Base-by-base conservation (phyloP, 2,888 invertebrate species). In the Pristionchus maxplancki region DNA sequence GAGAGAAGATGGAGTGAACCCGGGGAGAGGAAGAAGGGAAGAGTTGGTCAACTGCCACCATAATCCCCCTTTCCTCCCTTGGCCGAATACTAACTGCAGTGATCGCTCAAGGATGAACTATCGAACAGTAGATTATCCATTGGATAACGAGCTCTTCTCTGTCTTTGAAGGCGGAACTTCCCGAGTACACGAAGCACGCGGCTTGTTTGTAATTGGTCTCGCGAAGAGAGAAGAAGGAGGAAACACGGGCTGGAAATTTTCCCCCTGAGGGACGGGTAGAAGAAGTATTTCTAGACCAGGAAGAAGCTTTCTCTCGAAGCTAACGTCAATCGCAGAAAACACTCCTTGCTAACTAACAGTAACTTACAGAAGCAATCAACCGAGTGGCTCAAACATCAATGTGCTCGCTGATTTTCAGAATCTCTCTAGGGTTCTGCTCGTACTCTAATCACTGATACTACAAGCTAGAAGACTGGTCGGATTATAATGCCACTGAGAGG, bases 131-230 rank as follows among this genome's bases (percentile, higher is more conserved):
- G 71, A 71, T 71, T 40, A 71, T 71, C 71, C 37, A 15, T 28
- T 34, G 34, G 64, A 67, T 37, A 71, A 71, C 71, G 37, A 71
- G 37, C 20, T 67, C 17, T 11, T 62, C n/a, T 28, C 34, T 71
- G 4, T 71, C 71, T 71, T 71, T 37, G 71, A 71, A 71, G 71
- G 71, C 34, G 71, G 71, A 71, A 71, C 78, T 74, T 40, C 37
- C 40, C 40, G 78, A 48, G 78, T 78, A 40, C 78, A 78, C 44
- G 20, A 15, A 31, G 37, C 71, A 4, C 71, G 1, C 44, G 64
- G 64, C 67, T 34, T 48, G 78, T 48, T 40, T 28, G 44, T 48
- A 78, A 78, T 78, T 78, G 44, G 78, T 11, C 78, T 78, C 28
- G 78, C 8, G 78, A 44, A 74, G 78, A n/a, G 74, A 74, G 31